A percentile compares a stretch with the other conserved stretches of the same genome.
Conservation (phyloP, 2,888 invertebrate genomes). For the Cheilosia pagana region DNA sequence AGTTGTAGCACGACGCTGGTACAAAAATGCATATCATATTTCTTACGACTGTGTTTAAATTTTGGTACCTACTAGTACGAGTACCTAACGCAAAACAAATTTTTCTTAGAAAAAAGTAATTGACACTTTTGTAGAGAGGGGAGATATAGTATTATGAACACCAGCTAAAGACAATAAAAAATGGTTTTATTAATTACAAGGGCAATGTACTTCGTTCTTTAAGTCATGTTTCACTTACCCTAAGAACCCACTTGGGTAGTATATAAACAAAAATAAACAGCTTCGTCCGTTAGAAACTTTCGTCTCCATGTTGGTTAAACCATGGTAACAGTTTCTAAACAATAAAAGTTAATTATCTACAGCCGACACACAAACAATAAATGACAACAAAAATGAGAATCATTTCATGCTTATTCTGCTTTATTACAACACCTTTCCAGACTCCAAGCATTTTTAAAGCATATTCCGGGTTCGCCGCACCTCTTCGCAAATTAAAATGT, state of each 20-base stretch:
- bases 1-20: no score
- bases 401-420: conserved; percentile 24
- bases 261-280: conserved; percentile 24
- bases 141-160: not conserved
- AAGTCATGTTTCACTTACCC: conserved; percentile 18
- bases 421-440: conserved; percentile 7
- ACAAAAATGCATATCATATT: no score
- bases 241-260: conserved; percentile 15
- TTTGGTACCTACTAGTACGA: no score
- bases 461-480: not conserved
- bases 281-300: conserved; percentile 39
- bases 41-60: no score
- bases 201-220: conserved; percentile 20
- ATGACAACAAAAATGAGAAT: conserved; percentile 58
- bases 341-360: conserved; percentile 57
- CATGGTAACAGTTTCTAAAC: conserved; percentile 37
- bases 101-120: conserved; percentile 13
- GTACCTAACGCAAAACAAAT: no score
- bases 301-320: conserved; percentile 16
- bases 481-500: conserved; percentile 7
- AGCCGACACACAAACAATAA: conserved; percentile 22
- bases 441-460: not conserved
- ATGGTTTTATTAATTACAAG: conserved; percentile 35
- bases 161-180: conserved; percentile 14
- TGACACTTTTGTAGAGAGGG: not conserved